Base-by-base conservation (phyloP, 2,888 invertebrate species). In the Holacanthella duospinosa region DNA sequence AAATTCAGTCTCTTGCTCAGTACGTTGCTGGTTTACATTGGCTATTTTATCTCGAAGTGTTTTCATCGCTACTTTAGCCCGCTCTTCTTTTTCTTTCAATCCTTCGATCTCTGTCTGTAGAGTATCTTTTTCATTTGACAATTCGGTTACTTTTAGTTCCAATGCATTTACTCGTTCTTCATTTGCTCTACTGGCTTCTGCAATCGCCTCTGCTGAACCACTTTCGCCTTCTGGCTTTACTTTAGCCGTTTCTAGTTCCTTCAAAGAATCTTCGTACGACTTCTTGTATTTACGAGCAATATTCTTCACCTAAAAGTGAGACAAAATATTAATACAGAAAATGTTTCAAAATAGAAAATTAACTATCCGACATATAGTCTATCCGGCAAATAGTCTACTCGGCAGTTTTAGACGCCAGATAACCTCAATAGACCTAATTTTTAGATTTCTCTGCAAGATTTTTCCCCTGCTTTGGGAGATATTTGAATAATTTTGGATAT, bases 211-310 rank as follows among this genome's bases (percentile, higher is more conserved):
- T 12, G 64, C 56, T 63, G 64, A 67, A 9, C 84, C 83, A 56
- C 84, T 81, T 64, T 85, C 84, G 68, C 86, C 86, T 71, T 84
- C 84, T 63, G 84, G 84, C 63, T 79, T 76, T 68, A 80, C 82
- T 73, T 84, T 83, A 2, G 88, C 75, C 65, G 81, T 81, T 58
- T 87, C 86, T 56, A 85, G 82, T 72, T 84, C 86, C 53, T 80
- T 77, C 66, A 82, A 80, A n/a, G 67, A 36, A 44, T 90, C 90
- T 75, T 88, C 88, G 75, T 83, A 91, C 71, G 88, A 88, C 12
- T 84, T 86, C 77, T 93, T 94, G 76, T 94, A 95, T 74, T 92
- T 92, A 74, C 92, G 89, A 4, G 93, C 95, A 70, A 95, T 90
- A 76, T 89, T 92, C 71, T 89, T 84, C 59, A 80, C 73, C 77